phyloP scores from a whole-genome alignment of 1,140 invertebrate genomes.

The Drosophila lacertosa region DNA sequence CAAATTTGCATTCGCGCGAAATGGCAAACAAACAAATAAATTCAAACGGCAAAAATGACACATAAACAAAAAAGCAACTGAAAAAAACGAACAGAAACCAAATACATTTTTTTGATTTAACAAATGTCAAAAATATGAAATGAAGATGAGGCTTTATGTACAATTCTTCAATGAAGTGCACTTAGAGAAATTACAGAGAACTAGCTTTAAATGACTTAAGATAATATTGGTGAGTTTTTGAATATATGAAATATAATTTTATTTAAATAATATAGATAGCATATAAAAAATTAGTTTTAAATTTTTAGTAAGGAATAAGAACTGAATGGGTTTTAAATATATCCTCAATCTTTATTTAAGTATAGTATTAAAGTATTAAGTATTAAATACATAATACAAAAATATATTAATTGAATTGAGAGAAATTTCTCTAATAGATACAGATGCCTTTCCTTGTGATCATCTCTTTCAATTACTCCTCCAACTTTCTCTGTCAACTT shows the following conservation, averaged over 20 bases:
- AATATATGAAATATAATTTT: too few species aligned
- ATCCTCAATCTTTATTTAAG: too few species aligned
- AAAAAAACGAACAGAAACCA: slow-evolving; percentile 14
- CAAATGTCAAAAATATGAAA: slow-evolving; percentile 77
- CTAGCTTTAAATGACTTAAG: too few species aligned
- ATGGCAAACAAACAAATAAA: slow-evolving; percentile 79
- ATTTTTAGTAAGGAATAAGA: too few species aligned
- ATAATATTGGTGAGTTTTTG: too few species aligned
- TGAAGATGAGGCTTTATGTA: slow-evolving; percentile 64
- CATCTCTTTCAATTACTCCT: not conserved
- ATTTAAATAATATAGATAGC: too few species aligned
- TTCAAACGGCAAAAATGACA: slow-evolving; percentile 72
- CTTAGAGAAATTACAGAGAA: slow-evolving; percentile 18
- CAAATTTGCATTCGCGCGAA: slow-evolving; percentile 77
- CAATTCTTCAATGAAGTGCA: slow-evolving; percentile 59
- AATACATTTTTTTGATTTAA: slow-evolving; percentile 71
- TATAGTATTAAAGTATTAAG: too few species aligned
- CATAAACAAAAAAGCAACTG: slow-evolving; percentile 58
- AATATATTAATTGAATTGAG: not conserved
- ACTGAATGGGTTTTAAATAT: too few species aligned
- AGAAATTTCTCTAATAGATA: too few species aligned
- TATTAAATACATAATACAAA: too few species aligned
- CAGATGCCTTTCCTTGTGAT: not conserved
- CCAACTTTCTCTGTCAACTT: not conserved
- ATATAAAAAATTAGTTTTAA: too few species aligned